A percentile compares a stretch with the other conserved stretches of the same genome.
These are phyloP conservation scores for Rallus crepitans DNA, from an alignment of 2,797 vertebrate species.

Conservation along the genomic window DNA sequence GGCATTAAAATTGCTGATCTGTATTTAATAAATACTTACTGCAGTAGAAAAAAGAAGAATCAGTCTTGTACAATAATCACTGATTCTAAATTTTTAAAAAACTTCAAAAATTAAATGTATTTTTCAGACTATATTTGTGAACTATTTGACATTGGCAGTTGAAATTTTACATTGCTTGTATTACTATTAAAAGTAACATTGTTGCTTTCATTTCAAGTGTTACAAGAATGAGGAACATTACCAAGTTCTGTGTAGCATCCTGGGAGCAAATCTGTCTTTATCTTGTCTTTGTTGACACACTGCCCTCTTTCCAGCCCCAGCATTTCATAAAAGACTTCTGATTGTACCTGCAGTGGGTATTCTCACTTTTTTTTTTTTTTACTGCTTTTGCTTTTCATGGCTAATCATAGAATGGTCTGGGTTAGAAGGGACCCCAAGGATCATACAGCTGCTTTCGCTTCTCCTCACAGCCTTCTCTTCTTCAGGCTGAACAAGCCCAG, in stretches of 20 bases:
- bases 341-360: not conserved
- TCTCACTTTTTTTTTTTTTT: not conserved
- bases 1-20: not conserved
- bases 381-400: not conserved
- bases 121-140: not conserved
- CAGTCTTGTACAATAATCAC: not conserved
- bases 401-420: not conserved
- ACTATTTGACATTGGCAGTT: not conserved
- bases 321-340: not conserved
- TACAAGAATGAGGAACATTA: not conserved
- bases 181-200: not conserved
- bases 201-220: not conserved
- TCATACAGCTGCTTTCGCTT: too few relatives aligned
- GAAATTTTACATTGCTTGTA: not conserved
- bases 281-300: not conserved
- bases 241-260: not conserved
- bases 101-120: not conserved
- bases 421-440: too few relatives aligned
- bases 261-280: not conserved
- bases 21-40: not conserved
- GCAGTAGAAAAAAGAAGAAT: not conserved
- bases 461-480: too few relatives aligned
- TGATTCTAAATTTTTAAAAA: not conserved
- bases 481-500: too few relatives aligned
- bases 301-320: not conserved